Base-by-base conservation (phyloP, 2,888 invertebrate species). In the Priocnemis perturbator region DNA sequence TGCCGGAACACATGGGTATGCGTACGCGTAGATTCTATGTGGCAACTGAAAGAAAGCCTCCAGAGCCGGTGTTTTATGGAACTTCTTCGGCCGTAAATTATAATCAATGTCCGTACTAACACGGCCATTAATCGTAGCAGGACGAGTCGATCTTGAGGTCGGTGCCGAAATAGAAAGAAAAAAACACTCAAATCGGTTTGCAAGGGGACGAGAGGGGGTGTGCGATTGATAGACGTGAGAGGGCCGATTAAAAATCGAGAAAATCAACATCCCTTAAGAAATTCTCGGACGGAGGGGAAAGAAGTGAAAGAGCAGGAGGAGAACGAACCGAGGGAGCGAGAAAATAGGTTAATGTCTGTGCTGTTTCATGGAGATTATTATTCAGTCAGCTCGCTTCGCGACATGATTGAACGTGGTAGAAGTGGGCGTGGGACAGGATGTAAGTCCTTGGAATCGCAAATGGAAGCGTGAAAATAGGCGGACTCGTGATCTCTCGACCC, bases 101-200 rank as follows among this genome's bases (percentile, higher is more conserved):
- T 86, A 87, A 87, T 87, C 86, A 86, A 80, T 80, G 84, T 83
- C 81, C 70, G 71, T 79, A 77, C 76, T 71, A 82, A 78, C 79
- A 78, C 78, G 79, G 70, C 68, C 73, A 79, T 79, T 76, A 83
- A 81, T 76, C 74, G 76, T 70, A 70, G 57, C 73, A 67, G 71
- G 70, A 44, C 26, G 56, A 14, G 56, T 11, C 62, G 58, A 17
- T 58, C 19, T 63, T 17, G n/a, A n/a, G n/a, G n/a, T n/a, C n/a
- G n/a, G n/a, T n/a, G n/a, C n/a, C n/a, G n/a, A n/a, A n/a, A n/a
- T n/a, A n/a, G n/a, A n/a, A n/a, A n/a, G n/a, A n/a, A n/a, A n/a
- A n/a, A n/a, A n/a, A n/a, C n/a, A n/a, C n/a, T n/a, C n/a, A n/a
- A n/a, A n/a, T n/a, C n/a, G n/a, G n/a, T n/a, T n/a, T n/a, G n/a